Percentiles rank a stretch among this genome's conserved stretches.
phyloP scores from a whole-genome alignment of 2,888 invertebrate genomes.

The Drosophila rellima region DNA sequence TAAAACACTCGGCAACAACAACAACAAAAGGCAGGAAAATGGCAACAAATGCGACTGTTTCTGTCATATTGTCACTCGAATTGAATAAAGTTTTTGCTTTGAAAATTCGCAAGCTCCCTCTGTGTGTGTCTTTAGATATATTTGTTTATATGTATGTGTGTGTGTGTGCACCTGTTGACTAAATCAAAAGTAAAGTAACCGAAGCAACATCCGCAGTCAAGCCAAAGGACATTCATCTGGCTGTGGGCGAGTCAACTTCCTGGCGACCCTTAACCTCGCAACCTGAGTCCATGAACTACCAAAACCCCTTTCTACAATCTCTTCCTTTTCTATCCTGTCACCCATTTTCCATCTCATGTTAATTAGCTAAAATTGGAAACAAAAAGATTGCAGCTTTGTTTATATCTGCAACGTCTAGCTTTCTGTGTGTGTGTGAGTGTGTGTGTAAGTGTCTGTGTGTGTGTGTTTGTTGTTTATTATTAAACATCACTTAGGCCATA shows the following conservation, averaged over 20 bases:
- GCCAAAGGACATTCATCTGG: conserved; percentile 13
- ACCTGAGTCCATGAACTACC: background rate
- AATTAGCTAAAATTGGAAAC: conserved; percentile 24
- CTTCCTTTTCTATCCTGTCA: background rate
- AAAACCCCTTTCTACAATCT: background rate
- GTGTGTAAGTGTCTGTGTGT: background rate
- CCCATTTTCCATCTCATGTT: background rate
- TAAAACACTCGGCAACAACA: conserved; percentile 16
- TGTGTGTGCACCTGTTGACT: conserved; percentile 26
- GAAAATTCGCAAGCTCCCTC: conserved; percentile 21
- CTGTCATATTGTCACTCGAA: conserved; percentile 62
- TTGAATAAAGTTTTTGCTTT: conserved; percentile 69
- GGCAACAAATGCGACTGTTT: conserved; percentile 43
- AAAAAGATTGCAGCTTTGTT: conserved; percentile 15
- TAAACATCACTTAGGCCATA: conserved; percentile 42
- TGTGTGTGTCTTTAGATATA: background rate
- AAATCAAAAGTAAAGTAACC: conserved; percentile 1
- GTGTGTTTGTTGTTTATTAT: conserved; percentile 37
- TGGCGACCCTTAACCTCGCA: conserved; percentile 15
- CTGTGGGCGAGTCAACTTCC: conserved; percentile 20
- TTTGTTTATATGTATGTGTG: background rate
- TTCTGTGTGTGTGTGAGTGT: background rate
- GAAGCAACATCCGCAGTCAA: conserved; percentile 17
- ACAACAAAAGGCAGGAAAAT: conserved; percentile 31
- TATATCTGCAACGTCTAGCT: background rate